These are phyloP conservation scores for Ormia ochracea DNA, from an alignment of 2,888 invertebrate genomes.

Conservation along the genomic window DNA sequence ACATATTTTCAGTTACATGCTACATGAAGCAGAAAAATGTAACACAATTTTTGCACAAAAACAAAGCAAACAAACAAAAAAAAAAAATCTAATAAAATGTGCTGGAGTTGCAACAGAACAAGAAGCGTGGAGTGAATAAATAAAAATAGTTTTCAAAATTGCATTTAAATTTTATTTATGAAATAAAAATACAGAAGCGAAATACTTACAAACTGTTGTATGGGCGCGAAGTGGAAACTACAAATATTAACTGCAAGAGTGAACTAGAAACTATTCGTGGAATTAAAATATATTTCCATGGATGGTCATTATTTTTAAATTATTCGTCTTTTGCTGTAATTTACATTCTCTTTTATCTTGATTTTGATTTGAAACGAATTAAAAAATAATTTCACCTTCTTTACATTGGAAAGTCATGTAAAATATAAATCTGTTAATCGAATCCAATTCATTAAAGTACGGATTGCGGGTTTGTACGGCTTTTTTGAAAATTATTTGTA, in stretches of 20 bases:
- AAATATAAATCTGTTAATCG: too few relatives aligned
- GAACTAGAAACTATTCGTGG: background rate
- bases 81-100: background rate
- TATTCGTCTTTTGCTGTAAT: too few relatives aligned
- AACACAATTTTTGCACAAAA: constrained; percentile 44
- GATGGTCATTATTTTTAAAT: too few relatives aligned
- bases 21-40: constrained; percentile 59
- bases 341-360: too few relatives aligned
- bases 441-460: too few relatives aligned
- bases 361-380: too few relatives aligned
- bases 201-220: background rate
- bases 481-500: too few relatives aligned
- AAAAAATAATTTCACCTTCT: too few relatives aligned
- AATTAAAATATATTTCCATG: too few relatives aligned
- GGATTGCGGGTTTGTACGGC: too few relatives aligned
- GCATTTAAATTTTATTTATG: constrained; percentile 12
- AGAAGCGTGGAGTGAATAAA: background rate
- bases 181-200: background rate
- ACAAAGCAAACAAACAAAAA: background rate
- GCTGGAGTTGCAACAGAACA: constrained; percentile 15
- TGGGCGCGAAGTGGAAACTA: background rate
- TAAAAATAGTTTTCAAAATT: background rate
- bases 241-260: background rate
- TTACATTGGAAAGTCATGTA: too few relatives aligned
- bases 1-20: constrained; percentile 56